Evolutionary conservation across 2,113 vertebrate genomes (phyloP).

Genomic region (Brachyhypopomus occidentalis): DNA sequence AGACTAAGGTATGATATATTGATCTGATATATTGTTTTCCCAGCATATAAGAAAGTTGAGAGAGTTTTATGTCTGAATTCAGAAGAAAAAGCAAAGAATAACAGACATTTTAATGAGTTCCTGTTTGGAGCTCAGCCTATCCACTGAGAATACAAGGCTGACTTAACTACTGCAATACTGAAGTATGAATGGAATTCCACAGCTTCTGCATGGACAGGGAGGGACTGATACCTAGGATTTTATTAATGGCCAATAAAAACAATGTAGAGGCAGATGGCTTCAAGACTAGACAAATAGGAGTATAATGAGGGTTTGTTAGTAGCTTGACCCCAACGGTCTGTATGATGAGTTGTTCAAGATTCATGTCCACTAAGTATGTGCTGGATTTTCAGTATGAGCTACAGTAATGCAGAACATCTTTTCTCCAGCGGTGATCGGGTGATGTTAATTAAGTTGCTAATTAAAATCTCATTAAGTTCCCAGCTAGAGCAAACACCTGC

Average conservation of each 20-base stretch:
- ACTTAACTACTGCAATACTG: neutral
- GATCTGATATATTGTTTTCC: neutral
- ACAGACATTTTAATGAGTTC: too few species aligned
- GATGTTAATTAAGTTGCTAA: slow-evolving; percentile 13
- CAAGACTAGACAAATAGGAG: slow-evolving; percentile 3
- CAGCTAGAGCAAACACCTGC: neutral
- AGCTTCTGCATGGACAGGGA: too few species aligned
- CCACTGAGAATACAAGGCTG: neutral
- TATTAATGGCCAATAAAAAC: neutral
- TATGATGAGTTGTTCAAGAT: slow-evolving; percentile 7
- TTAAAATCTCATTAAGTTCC: neutral
- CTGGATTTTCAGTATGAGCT: neutral
- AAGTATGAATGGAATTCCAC: neutral
- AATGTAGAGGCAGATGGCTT: slow-evolving; percentile 11
- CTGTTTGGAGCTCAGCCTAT: neutral
- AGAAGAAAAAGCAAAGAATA: too few species aligned
- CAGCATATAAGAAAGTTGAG: neutral
- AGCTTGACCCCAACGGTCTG: neutral
- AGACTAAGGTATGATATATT: neutral
- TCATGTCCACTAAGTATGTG: neutral
- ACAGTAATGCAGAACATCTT: neutral
- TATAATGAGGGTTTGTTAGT: slow-evolving; percentile 21
- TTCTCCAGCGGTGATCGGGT: neutral
- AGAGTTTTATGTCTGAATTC: neutral
- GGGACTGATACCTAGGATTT: neutral